These are phyloP conservation scores for Venustaconcha ellipsiformis DNA, from an alignment of 1,140 invertebrate genomes.

Conservation along the genomic window DNA sequence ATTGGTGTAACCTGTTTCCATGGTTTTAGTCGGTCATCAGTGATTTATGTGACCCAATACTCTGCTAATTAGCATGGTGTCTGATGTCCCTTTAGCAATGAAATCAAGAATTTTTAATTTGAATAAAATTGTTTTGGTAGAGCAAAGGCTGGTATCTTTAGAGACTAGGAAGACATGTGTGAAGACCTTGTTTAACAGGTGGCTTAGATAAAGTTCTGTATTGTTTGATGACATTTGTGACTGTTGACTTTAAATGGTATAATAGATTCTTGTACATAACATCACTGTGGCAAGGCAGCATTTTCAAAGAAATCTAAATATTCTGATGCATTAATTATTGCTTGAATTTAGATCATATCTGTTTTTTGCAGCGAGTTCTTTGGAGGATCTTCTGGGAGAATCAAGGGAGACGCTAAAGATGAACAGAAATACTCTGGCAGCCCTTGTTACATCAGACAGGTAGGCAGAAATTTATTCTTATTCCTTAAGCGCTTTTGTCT, in stretches of 20 bases:
- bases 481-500: background rate
- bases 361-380: slow-evolving; percentile 44
- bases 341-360: background rate
- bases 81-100: too few relatives aligned
- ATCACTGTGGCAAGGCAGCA: too few relatives aligned
- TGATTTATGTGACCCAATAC: too few relatives aligned
- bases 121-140: too few relatives aligned
- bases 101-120: too few relatives aligned
- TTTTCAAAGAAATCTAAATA: too few relatives aligned
- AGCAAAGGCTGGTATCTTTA: too few relatives aligned
- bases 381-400: slow-evolving; percentile 38
- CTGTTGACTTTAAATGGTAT: background rate
- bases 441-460: slow-evolving; percentile 35
- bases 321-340: background rate
- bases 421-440: slow-evolving; percentile 51
- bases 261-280: background rate
- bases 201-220: background rate
- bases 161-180: background rate
- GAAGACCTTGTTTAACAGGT: background rate
- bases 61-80: too few relatives aligned
- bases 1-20: too few relatives aligned
- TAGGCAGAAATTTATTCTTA: background rate
- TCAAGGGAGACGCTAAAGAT: slow-evolving; percentile 28
- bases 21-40: too few relatives aligned
- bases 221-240: background rate